Evolutionary conservation across 2,113 vertebrate species (phyloP), one percentile per base, ranked within the genome.

Genomic region (Excalfactoria chinensis): DNA sequence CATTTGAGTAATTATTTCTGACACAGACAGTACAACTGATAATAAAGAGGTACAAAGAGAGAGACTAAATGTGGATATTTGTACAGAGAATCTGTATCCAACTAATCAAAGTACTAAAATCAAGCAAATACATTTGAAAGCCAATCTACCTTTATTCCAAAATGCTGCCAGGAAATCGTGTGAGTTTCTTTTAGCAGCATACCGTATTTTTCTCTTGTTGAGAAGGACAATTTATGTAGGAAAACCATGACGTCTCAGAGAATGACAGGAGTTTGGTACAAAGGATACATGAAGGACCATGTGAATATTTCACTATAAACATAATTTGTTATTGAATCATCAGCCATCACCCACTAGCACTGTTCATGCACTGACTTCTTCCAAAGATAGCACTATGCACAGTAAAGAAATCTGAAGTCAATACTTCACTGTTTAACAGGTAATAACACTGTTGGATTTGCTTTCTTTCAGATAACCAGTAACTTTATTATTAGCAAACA

Each of bases 371-470:
- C 16, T 49, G 28, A 48, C 53, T 88, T 5, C 13, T 49, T 63
- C 41, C 74, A 25, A 10, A n/a, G 15, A 46, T 3, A 51, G 17
- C 13, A 30, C 19, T 19, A 48, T 8, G 21, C 15, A 2, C 20
- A 40, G 8, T 5, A 58, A 86, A 67, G 46, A 11, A 73, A 44
- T 9, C 58, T 41, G 41, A 58, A 86, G 58, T 41, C n/a, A 53
- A 23, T 8, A 28, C 7, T 46, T 16, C 21, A 7, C 18, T n/a
- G 16, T 48, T 73, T 48, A 70, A 59, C 13, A 46, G 8, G 6
- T 5, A 4, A 7, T 1, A 7, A 25, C 0, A 0, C 13, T 28
- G 23, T 1, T 51, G 32, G 16, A 15, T 62, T 71, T 62, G 20
- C 1, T 51, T 41, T 48, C 23, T 25, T 11, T 6, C n/a, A 58